Conservation (phyloP, 2,113 vertebrate genomes). For the Lampris incognitus region DNA sequence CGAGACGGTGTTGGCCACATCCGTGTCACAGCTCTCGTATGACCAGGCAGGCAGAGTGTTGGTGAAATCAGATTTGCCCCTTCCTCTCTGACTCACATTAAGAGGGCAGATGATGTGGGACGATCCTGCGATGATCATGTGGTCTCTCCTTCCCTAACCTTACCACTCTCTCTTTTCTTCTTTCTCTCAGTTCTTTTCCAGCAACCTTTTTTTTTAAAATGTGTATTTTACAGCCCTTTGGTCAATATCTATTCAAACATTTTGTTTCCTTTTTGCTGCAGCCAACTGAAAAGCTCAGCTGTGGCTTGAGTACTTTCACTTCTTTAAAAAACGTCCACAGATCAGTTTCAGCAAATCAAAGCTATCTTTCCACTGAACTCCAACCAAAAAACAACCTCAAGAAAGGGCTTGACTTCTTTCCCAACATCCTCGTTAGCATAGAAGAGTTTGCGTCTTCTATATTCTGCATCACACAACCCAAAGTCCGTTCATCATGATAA, state of each 20-base stretch:
- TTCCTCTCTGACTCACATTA: constrained; percentile 54
- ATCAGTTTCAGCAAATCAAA: constrained; percentile 7
- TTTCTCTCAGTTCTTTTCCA: neutral
- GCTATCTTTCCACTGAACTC: constrained; percentile 13
- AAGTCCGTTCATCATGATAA: constrained; percentile 13
- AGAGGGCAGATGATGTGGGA: constrained; percentile 20
- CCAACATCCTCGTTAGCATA: constrained; percentile 32
- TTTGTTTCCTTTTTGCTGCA: neutral
- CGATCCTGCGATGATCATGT: constrained; percentile 26
- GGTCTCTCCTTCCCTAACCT: neutral
- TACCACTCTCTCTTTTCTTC: constrained; percentile 10
- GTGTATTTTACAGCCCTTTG: neutral
- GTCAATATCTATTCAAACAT: neutral
- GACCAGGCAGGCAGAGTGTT: constrained; percentile 29
- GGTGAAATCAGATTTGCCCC: constrained; percentile 14
- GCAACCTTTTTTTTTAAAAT: neutral
- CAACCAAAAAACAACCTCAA: constrained; percentile 2
- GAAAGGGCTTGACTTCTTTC: constrained; percentile 26
- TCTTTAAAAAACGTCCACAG: constrained; percentile 8
- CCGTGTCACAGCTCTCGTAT: constrained; percentile 19
- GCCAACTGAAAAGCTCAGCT: neutral
- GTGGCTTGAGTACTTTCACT: constrained; percentile 37
- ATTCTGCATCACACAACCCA: constrained; percentile 4
- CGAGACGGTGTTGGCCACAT: neutral
- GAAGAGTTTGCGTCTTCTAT: constrained; percentile 13